Evolutionary conservation across 2,888 invertebrate genomes (phyloP).

Genomic region (Eristalis pertinax): DNA sequence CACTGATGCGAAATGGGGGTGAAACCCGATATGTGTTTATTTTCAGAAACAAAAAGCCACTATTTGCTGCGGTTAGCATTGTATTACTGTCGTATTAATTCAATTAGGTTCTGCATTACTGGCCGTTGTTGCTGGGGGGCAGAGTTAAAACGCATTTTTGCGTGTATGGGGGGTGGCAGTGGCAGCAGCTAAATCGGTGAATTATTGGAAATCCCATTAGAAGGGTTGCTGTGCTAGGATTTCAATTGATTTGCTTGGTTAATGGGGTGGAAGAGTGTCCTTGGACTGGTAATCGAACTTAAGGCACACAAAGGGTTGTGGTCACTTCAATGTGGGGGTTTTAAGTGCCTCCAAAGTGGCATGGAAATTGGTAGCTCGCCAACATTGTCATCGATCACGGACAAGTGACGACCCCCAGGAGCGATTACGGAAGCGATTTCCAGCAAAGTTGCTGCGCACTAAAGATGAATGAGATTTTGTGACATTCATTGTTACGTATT

Average conservation of each 20-base stretch:
- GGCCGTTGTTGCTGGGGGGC: not conserved
- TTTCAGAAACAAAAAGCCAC: constrained; percentile 33
- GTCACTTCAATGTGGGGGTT: not conserved
- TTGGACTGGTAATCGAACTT: not conserved
- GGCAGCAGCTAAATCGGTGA: not conserved
- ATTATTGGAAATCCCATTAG: not conserved
- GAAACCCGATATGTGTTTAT: constrained; percentile 64
- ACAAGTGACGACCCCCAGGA: too few species aligned
- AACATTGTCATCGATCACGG: too few species aligned
- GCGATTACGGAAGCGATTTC: too few species aligned
- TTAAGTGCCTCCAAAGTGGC: too few species aligned
- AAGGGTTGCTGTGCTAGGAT: not conserved
- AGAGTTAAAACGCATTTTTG: not conserved
- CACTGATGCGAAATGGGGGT: constrained; percentile 52
- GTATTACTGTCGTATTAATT: constrained; percentile 63
- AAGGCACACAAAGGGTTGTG: not conserved
- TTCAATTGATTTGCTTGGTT: not conserved
- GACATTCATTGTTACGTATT: too few species aligned
- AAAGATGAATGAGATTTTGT: too few species aligned
- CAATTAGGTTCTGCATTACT: constrained; percentile 54
- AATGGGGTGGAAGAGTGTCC: not conserved
- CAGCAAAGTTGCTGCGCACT: too few species aligned
- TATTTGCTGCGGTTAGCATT: constrained; percentile 51
- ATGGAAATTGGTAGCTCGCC: too few species aligned
- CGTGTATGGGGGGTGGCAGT: not conserved